Base-by-base conservation (phyloP, 2,888 invertebrate genomes). In the Cecidostiba fungosa region DNA sequence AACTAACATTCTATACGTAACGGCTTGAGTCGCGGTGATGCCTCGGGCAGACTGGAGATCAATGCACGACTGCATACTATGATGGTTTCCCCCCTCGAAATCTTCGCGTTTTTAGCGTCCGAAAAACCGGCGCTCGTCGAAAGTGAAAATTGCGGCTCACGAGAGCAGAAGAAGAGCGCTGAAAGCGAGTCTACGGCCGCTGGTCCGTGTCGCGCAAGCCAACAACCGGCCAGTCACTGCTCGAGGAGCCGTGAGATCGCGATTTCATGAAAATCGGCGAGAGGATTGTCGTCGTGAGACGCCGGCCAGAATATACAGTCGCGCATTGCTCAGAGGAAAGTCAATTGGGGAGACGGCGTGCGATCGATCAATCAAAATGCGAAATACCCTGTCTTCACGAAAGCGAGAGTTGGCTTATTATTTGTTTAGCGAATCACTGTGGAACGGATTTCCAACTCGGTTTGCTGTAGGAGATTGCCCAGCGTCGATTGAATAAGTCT, bases 121-220 rank as follows among this genome's bases (percentile, higher is more conserved):
- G 54, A 47, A 76, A 76, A 76, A 32, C 19, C 19, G 54, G n/a
- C n/a, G 72, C 23, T 72, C n/a, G 43, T 72, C 59, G 77, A 77
- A 77, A 77, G 77, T 77, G 77, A 77, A 76, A 59, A 77, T 59
- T 62, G 54, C 39, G n/a, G 77, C 59, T 36, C 70, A 23, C 39
- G 47, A n/a, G 47, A 39, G 47, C 26, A 16, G 73, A 23, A 43
- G 76, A 76, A 36, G 23, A 59, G 59, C 54, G 54, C 36, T 77
- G 77, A 77, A 77, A 77, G 77, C 59, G 77, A 77, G 77, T 77
- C 59, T 50, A 50, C 4, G 50, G 36, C 14, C 36, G 77, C 23
- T 59, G n/a, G 59, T 54, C 77, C 59, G 77, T 59, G 59, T 77
- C 77, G 77, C n/a, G 16, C 32, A 50, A 72, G 54, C 32, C 54